phyloP scores from a whole-genome alignment of 2,888 invertebrate species.

The Amaurobius ferox region DNA sequence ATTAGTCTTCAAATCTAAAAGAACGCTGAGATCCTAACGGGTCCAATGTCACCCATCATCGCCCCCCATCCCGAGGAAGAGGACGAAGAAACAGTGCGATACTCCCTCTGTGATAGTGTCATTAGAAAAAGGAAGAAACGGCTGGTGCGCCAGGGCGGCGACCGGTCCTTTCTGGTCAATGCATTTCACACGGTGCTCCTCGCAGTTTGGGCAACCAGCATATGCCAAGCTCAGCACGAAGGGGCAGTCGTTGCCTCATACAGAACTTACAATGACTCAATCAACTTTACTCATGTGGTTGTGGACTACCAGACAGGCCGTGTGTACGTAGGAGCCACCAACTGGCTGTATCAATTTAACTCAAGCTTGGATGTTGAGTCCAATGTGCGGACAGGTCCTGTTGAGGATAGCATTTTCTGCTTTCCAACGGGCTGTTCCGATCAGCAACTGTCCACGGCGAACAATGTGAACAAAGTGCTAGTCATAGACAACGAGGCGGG shows the following conservation, averaged over 20 bases:
- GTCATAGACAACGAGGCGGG: constrained; percentile 88
- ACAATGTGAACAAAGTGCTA: constrained; percentile 92
- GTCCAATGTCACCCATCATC: constrained; percentile 16
- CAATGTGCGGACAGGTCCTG: constrained; percentile 87
- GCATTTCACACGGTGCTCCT: constrained; percentile 51
- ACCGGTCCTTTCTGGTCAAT: constrained; percentile 16
- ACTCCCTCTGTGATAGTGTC: neutral
- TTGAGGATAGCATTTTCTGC: constrained; percentile 91
- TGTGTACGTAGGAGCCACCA: constrained; percentile 90
- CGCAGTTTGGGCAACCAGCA: constrained; percentile 53
- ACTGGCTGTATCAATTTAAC: constrained; percentile 90
- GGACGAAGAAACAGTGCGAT: neutral
- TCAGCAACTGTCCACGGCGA: constrained; percentile 82
- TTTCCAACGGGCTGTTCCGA: constrained; percentile 89
- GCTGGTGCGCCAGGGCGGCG: neutral
- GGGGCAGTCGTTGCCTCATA: constrained; percentile 68
- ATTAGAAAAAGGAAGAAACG: constrained; percentile 8
- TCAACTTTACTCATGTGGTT: constrained; percentile 79
- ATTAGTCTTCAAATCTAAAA: neutral
- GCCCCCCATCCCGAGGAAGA: constrained; percentile 30
- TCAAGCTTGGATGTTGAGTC: constrained; percentile 84
- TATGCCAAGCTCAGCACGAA: constrained; percentile 62
- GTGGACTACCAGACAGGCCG: constrained; percentile 80
- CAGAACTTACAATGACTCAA: constrained; percentile 73
- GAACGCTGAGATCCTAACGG: constrained; percentile 52